phyloP scores from a whole-genome alignment of 2,797 vertebrate genomes.

The Myoxocephalus aenaeus region DNA sequence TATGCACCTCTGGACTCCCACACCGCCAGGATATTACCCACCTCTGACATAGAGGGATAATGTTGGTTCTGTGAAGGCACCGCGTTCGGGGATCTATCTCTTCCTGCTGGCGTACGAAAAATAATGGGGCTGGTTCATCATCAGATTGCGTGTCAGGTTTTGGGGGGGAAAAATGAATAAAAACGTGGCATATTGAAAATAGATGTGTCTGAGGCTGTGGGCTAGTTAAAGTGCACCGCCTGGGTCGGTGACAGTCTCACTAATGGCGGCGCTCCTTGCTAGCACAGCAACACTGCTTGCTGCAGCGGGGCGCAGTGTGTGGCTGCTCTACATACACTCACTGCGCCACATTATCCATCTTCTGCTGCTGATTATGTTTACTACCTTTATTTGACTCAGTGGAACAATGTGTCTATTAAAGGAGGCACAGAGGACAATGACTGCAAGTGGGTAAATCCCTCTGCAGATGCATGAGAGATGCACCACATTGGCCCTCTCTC shows the following conservation, averaged over 20 bases:
- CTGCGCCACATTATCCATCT: constrained; percentile 55
- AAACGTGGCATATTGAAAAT: constrained; percentile 90
- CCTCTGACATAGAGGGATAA: constrained; percentile 99
- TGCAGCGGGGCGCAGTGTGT: constrained; percentile 46
- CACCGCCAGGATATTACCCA: constrained; percentile 96
- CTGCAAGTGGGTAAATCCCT: constrained; percentile 40
- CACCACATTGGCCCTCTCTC: constrained; percentile 40
- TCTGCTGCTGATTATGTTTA: constrained; percentile 59
- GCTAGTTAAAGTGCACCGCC: constrained; percentile 84
- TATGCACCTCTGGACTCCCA: constrained; percentile 88
- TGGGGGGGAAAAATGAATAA: constrained; percentile 89
- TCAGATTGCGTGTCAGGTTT: constrained; percentile 96
- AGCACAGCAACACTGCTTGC: constrained; percentile 26
- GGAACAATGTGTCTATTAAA: constrained; percentile 57
- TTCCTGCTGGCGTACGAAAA: constrained; percentile 88
- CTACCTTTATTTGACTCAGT: constrained; percentile 52
- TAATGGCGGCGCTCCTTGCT: constrained; percentile 58
- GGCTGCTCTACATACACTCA: constrained; percentile 50
- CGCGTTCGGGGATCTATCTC: constrained; percentile 79
- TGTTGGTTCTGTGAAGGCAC: constrained; percentile 95
- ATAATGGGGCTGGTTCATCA: constrained; percentile 96
- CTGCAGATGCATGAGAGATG: constrained; percentile 42
- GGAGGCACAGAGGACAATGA: constrained; percentile 49
- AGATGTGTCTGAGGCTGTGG: constrained; percentile 88
- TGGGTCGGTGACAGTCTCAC: constrained; percentile 62